Percentiles rank a stretch among this genome's conserved stretches.
phyloP scores from a whole-genome alignment of 1,140 invertebrate species.

The Hylyphantes graminicola region DNA sequence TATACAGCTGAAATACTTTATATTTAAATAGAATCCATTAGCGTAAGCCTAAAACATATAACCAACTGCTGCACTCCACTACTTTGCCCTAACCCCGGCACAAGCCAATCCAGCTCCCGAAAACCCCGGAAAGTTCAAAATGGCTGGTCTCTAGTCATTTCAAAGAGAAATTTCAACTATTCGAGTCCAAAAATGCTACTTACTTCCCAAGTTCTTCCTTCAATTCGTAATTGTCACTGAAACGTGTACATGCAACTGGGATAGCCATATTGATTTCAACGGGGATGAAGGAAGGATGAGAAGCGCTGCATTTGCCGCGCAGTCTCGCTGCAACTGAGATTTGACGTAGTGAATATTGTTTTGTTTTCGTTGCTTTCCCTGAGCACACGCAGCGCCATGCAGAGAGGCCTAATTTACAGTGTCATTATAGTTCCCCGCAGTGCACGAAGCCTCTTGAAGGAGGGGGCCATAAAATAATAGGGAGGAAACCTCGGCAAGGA shows the following conservation, averaged over 20 bases:
- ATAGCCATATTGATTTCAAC: slow-evolving; percentile 62
- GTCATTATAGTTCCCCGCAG: slow-evolving; percentile 13
- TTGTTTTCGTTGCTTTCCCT: slow-evolving; percentile 42
- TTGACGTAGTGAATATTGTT: slow-evolving; percentile 44
- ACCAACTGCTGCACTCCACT: neutral
- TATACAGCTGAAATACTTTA: neutral
- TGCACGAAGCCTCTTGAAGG: neutral
- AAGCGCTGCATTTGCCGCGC: slow-evolving; percentile 37
- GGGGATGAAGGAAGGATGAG: slow-evolving; percentile 24
- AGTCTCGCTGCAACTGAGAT: slow-evolving; percentile 49
- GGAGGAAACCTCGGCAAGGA: too few relatives aligned
- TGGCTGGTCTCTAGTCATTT: neutral
- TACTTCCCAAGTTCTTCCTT: slow-evolving; percentile 99
- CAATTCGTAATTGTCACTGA: slow-evolving; percentile 99
- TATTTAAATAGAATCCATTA: neutral
- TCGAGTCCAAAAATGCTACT: slow-evolving; percentile 71
- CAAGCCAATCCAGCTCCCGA: neutral
- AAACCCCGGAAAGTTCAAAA: neutral
- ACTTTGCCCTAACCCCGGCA: slow-evolving; percentile 47
- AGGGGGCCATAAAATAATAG: too few relatives aligned
- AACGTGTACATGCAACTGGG: slow-evolving; percentile 70
- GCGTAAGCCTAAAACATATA: slow-evolving; percentile 45
- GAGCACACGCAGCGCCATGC: slow-evolving; percentile 46
- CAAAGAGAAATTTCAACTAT: neutral
- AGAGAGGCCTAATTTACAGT: slow-evolving; percentile 55